Percentiles rank a stretch among this genome's conserved stretches.
Evolutionary conservation across 2,113 vertebrate species (phyloP).

Genomic region (Pluvianellus socialis): DNA sequence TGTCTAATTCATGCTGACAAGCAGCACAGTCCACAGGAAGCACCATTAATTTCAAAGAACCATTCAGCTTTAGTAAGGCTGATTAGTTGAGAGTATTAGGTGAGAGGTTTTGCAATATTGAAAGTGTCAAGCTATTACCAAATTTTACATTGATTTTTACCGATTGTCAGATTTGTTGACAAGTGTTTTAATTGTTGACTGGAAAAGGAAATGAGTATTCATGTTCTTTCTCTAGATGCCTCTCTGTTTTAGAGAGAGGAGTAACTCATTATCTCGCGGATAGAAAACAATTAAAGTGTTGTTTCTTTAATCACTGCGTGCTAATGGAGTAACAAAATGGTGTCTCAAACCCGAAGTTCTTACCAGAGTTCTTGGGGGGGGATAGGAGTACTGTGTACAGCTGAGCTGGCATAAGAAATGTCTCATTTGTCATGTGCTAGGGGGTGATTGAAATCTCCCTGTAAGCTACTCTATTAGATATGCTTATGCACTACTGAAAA

Average conservation of each 20-base stretch:
- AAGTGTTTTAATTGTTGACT: background rate
- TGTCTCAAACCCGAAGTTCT: background rate
- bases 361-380: background rate
- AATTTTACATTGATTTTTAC: background rate
- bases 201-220: constrained; percentile 24
- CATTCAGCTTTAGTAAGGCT: background rate
- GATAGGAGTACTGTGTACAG: background rate
- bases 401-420: background rate
- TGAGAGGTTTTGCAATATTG: background rate
- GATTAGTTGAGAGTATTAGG: background rate
- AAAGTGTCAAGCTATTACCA: background rate
- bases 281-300: constrained; percentile 21
- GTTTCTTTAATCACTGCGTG: background rate
- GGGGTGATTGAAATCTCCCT: background rate
- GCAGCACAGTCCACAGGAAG: background rate
- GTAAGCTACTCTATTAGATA: constrained; percentile 4
- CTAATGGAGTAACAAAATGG: background rate
- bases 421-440: background rate
- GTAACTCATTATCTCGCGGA: background rate
- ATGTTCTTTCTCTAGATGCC: background rate
- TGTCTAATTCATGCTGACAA: background rate
- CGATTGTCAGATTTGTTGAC: background rate
- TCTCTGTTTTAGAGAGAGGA: background rate
- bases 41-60: constrained; percentile 21
- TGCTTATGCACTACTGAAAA: background rate